Evolutionary conservation across 2,113 vertebrate species (phyloP), one percentile per base, ranked within the genome.

Genomic region (Onychostoma macrolepis): DNA sequence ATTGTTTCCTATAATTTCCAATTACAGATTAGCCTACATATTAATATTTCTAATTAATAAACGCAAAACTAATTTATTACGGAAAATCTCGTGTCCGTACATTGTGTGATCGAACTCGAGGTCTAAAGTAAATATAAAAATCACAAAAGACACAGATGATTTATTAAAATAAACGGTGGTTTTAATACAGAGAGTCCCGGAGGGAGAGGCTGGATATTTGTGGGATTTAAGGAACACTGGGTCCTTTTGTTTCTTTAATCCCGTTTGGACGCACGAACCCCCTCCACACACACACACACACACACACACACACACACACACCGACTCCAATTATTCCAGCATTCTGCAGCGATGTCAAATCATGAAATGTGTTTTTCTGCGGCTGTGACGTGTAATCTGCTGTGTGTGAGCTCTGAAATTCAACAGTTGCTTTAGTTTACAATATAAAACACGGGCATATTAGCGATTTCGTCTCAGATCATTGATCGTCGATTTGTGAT

Each of bases 191-290:
- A 43, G 36, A 89, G 89, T n/a, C 7, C 50, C 77, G 85, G 41
- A 33, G 67, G 80, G 61, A 88, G 88, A 90, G 83, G 85, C 88
- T 90, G 93, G 93, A 94, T 94, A 91, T 93, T 91, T 91, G 89
- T 88, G 84, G 93, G 93, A 94, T 94, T 95, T 94, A 87, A 87
- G 91, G 91, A 95, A 95, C 95, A 95, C 94, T 86, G 86, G 74
- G 86, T 33, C 91, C 93, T 94, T 95, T 95, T 95, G 92, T 87
- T 77, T 69, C 76, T 92, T 89, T 95, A 95, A 95, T 95, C 95
- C 94, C 85, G 85, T 88, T 88, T 87, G 91, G 80, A 89, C 71
- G 38, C 71, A 38, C 71, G 21, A 10, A n/a, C 21, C 56, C 56
- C 56, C 24, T n/a, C 56, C 3, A 4, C 56, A 61, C 56, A 61